Percentiles rank a stretch among this genome's conserved stretches.
Conservation (phyloP, 2,113 vertebrate species). For the Tetraodon nigroviridis region DNA sequence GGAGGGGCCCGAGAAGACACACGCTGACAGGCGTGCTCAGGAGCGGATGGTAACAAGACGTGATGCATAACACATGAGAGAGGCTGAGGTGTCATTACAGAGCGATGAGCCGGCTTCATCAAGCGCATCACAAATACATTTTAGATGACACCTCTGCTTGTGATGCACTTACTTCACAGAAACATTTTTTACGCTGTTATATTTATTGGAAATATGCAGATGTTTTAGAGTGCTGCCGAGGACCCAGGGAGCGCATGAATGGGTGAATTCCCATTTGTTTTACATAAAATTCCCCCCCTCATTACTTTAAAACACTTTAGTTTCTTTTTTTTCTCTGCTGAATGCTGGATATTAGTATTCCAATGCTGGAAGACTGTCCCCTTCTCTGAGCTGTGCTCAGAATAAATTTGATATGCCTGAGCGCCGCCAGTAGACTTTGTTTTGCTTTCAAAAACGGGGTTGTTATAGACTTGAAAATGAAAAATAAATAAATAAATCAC, state of each 20-base stretch:
- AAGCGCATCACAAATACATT: constrained; percentile 67
- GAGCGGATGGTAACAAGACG: constrained; percentile 70
- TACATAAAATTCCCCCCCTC: constrained; percentile 32
- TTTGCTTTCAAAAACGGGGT: constrained; percentile 49
- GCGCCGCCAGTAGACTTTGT: constrained; percentile 47
- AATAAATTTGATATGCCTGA: constrained; percentile 55
- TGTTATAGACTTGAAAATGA: constrained; percentile 41
- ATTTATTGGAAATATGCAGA: constrained; percentile 61
- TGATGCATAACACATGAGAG: constrained; percentile 75
- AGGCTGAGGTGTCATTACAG: constrained; percentile 65
- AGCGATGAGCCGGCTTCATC: constrained; percentile 68
- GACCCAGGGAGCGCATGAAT: constrained; percentile 30
- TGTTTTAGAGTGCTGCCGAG: constrained; percentile 35
- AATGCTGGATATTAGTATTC: constrained; percentile 57
- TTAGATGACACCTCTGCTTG: constrained; percentile 62
- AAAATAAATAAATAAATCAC: constrained; percentile 21
- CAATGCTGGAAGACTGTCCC: constrained; percentile 50
- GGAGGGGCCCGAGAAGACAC: constrained; percentile 44
- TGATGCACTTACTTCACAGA: constrained; percentile 51
- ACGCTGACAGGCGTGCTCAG: constrained; percentile 60
- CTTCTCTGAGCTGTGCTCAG: constrained; percentile 39
- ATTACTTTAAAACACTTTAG: constrained; percentile 46
- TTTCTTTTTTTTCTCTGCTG: constrained; percentile 11
- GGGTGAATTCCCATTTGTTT: constrained; percentile 45
- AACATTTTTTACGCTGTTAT: constrained; percentile 60